Conservation (phyloP, 2,888 invertebrate species). For the Macrosiphum euphorbiae region DNA sequence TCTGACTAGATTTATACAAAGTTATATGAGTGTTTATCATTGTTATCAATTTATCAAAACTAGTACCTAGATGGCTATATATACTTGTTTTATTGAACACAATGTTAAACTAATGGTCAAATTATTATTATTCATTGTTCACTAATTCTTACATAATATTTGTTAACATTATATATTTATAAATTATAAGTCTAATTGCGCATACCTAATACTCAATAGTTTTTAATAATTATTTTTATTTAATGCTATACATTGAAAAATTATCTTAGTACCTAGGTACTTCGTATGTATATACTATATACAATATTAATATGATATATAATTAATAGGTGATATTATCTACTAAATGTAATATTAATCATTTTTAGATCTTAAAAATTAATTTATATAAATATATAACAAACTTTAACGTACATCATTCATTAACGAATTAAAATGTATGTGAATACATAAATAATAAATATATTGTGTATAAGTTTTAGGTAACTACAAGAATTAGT, state of each 20-base stretch:
- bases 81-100: background rate
- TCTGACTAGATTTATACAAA: background rate
- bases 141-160: background rate
- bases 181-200: no score
- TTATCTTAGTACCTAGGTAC: background rate
- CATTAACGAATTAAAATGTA: background rate
- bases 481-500: background rate
- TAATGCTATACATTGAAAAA: background rate
- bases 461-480: background rate
- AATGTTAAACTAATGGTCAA: background rate
- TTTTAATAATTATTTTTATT: background rate
- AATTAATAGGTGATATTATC: background rate
- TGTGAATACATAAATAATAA: background rate
- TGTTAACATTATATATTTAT: no score
- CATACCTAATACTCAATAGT: no score
- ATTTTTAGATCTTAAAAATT: background rate
- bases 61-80: no score
- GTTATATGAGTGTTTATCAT: no score
- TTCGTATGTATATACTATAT: no score
- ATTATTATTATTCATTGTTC: background rate
- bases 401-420: background rate
- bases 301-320: no score
- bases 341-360: background rate
- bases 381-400: no score
- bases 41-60: no score